phyloP scores from a whole-genome alignment of 2,113 vertebrate genomes.

The Carassius carassius region DNA sequence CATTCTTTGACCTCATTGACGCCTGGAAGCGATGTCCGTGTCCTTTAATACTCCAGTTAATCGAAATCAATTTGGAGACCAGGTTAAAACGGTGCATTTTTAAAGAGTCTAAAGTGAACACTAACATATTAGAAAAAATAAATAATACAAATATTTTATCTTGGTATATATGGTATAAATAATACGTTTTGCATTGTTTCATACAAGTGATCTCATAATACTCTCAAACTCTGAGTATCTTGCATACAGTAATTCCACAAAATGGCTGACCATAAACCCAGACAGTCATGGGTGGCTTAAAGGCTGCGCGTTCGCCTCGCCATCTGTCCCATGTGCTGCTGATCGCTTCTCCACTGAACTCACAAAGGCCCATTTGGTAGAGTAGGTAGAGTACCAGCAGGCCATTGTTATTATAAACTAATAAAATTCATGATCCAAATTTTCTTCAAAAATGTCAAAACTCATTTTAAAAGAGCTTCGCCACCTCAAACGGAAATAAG shows the following conservation, averaged over 20 bases:
- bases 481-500: not conserved
- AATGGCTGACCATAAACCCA: slow-evolving; percentile 60
- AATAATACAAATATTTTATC: not conserved
- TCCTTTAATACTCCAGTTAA: slow-evolving; percentile 31
- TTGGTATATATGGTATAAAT: not conserved
- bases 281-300: slow-evolving; percentile 53
- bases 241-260: slow-evolving; percentile 47
- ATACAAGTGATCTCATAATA: not conserved
- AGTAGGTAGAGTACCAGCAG: not conserved
- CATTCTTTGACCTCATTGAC: slow-evolving; percentile 65
- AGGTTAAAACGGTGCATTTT: not conserved
- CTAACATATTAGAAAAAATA: not conserved
- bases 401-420: not conserved
- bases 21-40: slow-evolving; percentile 40
- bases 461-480: not conserved
- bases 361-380: slow-evolving; percentile 30
- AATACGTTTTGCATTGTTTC: not conserved
- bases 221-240: not conserved
- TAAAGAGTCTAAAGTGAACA: not conserved
- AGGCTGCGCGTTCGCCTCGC: slow-evolving; percentile 46
- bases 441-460: not conserved
- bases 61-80: slow-evolving; percentile 1
- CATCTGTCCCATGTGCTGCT: slow-evolving; percentile 60
- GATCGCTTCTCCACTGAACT: slow-evolving; percentile 39
- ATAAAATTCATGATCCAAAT: not conserved